Evolutionary conservation across 2,888 invertebrate species (phyloP).

Genomic region (Nomada ruficornis): DNA sequence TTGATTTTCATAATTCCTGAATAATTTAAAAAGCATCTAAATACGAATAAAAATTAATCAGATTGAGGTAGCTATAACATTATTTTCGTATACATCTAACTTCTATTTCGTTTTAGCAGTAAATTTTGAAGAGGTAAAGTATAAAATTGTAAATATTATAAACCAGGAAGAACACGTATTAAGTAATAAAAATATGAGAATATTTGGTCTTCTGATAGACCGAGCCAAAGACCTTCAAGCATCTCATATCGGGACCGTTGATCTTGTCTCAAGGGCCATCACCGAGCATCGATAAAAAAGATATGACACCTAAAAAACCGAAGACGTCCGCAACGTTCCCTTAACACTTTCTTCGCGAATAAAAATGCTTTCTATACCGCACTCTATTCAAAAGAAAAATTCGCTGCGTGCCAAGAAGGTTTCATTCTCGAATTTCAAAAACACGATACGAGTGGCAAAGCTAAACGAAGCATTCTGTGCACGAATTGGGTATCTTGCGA

Average conservation of each 20-base stretch:
- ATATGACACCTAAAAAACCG: neutral
- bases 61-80: too few relatives aligned
- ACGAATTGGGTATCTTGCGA: constrained; percentile 8
- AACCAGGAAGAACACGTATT: too few relatives aligned
- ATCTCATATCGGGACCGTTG: neutral
- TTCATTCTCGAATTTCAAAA: neutral
- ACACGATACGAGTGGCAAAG: neutral
- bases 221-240: neutral
- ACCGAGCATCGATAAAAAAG: neutral
- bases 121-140: too few relatives aligned
- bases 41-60: too few relatives aligned
- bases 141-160: too few relatives aligned
- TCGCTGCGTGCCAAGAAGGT: too few relatives aligned
- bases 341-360: neutral
- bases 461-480: constrained; percentile 1
- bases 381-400: neutral
- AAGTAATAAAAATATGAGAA: neutral
- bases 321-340: neutral
- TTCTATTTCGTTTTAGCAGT: too few relatives aligned
- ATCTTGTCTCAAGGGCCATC: constrained; percentile 6
- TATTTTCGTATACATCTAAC: too few relatives aligned
- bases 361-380: neutral
- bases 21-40: too few relatives aligned
- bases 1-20: too few relatives aligned
- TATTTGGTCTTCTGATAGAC: neutral